These are phyloP conservation scores for Sebastiscus albofasciatus DNA, from an alignment of 2,797 vertebrate genomes.

Conservation along the genomic window DNA sequence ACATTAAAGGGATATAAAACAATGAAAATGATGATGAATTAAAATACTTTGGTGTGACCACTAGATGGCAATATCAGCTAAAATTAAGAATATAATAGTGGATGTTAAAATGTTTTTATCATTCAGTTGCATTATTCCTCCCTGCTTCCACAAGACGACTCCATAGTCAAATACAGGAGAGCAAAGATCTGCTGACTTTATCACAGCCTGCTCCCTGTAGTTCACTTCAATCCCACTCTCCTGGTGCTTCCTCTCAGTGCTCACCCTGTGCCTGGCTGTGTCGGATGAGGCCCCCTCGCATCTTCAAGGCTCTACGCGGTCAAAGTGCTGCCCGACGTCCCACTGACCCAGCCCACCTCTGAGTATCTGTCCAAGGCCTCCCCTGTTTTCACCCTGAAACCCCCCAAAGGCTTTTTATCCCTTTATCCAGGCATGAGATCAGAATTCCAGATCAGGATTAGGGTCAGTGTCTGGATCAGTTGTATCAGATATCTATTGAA, in stretches of 20 bases:
- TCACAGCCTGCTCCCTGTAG: conserved; percentile 54
- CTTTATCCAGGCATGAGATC: conserved; percentile 69
- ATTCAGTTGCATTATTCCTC: neutral
- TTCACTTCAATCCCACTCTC: conserved; percentile 59
- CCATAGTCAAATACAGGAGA: conserved; percentile 27
- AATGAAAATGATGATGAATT: too few species aligned
- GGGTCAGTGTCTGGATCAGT: conserved; percentile 64
- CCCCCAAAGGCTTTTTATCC: conserved; percentile 56
- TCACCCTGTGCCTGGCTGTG: conserved; percentile 49
- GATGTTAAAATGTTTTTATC: too few species aligned
- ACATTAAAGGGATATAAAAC: too few species aligned
- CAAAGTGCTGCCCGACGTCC: conserved; percentile 69
- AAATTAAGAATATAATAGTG: neutral
- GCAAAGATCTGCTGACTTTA: conserved; percentile 47
- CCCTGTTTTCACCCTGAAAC: conserved; percentile 31
- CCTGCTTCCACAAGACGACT: neutral
- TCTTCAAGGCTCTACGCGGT: conserved; percentile 67
- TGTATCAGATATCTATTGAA: conserved; percentile 68
- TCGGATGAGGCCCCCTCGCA: conserved; percentile 47
- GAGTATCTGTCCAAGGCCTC: conserved; percentile 56
- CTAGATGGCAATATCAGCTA: conserved; percentile 67
- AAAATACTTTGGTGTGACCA: conserved; percentile 29
- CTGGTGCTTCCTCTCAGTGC: conserved; percentile 42
- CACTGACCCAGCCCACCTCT: conserved; percentile 55
- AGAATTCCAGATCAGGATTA: conserved; percentile 74